A percentile compares a stretch with the other conserved stretches of the same genome.
These are phyloP conservation scores for Metallyticus violacea DNA, from an alignment of 2,888 invertebrate species.

Conservation along the genomic window DNA sequence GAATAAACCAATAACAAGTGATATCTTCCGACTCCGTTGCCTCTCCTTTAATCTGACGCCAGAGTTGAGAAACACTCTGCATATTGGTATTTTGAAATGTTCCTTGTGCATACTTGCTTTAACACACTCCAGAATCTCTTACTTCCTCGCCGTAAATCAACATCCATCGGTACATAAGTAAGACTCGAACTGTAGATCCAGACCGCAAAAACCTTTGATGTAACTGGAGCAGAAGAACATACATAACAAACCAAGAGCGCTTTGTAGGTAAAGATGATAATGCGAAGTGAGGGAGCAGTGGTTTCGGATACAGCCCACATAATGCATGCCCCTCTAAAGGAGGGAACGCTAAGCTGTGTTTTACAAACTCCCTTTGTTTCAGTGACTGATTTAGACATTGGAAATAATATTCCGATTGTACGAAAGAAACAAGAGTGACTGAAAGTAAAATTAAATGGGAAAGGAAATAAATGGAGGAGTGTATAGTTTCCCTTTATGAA, in stretches of 20 bases:
- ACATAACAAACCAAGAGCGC: neutral
- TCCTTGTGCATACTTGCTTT: neutral
- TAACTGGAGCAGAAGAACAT: neutral
- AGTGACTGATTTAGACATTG: no score
- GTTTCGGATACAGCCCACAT: neutral
- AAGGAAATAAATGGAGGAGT: no score
- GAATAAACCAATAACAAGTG: no score
- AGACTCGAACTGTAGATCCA: neutral
- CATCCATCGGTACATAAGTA: neutral
- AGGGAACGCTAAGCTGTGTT: no score
- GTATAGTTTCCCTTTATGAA: no score
- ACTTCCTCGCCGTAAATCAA: neutral
- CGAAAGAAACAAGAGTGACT: no score
- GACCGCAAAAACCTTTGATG: neutral
- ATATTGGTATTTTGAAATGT: neutral
- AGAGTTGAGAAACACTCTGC: neutral
- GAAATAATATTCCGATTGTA: no score
- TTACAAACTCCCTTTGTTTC: no score
- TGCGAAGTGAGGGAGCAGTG: neutral
- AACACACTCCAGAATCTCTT: neutral
- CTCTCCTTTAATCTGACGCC: neutral
- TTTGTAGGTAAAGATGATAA: neutral
- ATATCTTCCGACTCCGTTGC: neutral
- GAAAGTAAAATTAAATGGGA: no score
- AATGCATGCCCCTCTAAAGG: neutral